Conservation (phyloP, 2,113 vertebrate genomes). For the Nothobranchius furzeri region DNA sequence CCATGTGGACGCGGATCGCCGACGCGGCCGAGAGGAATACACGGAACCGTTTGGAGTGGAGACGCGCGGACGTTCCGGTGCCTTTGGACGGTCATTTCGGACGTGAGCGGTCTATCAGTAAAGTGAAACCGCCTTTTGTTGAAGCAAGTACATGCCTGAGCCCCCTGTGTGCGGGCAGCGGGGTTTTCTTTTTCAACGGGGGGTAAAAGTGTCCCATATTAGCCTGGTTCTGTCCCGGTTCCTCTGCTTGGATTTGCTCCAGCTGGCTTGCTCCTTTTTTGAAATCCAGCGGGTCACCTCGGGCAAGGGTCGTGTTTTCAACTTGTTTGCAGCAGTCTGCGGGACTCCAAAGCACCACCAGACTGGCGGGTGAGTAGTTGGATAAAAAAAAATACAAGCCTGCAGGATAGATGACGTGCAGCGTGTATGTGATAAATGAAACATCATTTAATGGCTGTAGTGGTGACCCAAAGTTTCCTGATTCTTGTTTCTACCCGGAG, state of each 20-base stretch:
- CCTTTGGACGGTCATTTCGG: conserved; percentile 46
- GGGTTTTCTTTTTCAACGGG: conserved; percentile 22
- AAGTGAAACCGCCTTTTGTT: conserved; percentile 89
- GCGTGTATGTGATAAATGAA: conserved; percentile 48
- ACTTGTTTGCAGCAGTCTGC: conserved; percentile 75
- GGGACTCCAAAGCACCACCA: conserved; percentile 78
- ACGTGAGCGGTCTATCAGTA: conserved; percentile 63
- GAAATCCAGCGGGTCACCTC: conserved; percentile 70
- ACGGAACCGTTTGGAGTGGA: conserved; percentile 30
- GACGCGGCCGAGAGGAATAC: conserved; percentile 44
- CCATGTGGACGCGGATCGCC: conserved; percentile 60
- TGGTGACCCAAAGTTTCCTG: not conserved
- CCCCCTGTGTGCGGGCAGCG: conserved; percentile 56
- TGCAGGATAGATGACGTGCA: conserved; percentile 42
- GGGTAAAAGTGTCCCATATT: conserved; percentile 50
- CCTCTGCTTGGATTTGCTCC: conserved; percentile 73
- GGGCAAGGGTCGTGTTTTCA: conserved; percentile 70
- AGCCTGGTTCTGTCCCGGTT: conserved; percentile 47
- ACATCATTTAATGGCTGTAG: conserved; percentile 34
- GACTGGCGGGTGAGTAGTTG: conserved; percentile 83
- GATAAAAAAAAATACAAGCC: conserved; percentile 37
- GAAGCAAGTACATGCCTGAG: conserved; percentile 78
- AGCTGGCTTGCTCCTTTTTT: conserved; percentile 38
- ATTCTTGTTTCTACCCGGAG: conserved; percentile 39
- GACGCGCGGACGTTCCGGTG: conserved; percentile 9